Conservation (phyloP, 2,113 vertebrate genomes). For the Campylomormyrus tamandua region DNA sequence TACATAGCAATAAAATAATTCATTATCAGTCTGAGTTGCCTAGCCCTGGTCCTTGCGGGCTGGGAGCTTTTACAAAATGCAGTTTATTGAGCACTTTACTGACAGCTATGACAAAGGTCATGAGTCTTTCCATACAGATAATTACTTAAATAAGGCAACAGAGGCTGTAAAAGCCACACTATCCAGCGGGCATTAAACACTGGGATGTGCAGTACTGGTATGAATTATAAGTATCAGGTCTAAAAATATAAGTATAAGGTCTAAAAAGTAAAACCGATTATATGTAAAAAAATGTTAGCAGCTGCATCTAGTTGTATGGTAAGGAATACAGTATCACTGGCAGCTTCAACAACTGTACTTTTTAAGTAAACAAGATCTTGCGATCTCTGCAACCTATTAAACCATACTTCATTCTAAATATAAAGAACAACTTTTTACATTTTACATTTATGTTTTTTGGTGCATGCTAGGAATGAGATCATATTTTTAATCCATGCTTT, state of each 20-base stretch:
- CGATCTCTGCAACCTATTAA: not conserved
- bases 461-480: not conserved
- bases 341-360: not conserved
- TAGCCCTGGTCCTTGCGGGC: not conserved
- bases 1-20: not conserved
- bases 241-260: not conserved
- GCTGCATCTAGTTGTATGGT: not conserved
- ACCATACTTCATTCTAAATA: not conserved
- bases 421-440: not conserved
- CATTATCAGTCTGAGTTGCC: not conserved
- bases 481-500: not conserved
- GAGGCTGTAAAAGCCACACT: not conserved
- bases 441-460: not conserved
- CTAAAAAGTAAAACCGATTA: not conserved
- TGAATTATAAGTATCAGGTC: not conserved
- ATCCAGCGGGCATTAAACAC: not conserved
- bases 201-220: not conserved
- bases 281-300: not conserved
- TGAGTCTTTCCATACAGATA: not conserved
- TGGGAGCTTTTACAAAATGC: not conserved
- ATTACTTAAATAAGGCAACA: not conserved
- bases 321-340: not conserved
- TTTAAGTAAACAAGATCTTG: not conserved
- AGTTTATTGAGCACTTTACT: not conserved
- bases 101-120: not conserved